Percentiles rank a stretch among this genome's conserved stretches.
Conservation (phyloP, 2,113 vertebrate species). For the Lethenteron reissneri region DNA sequence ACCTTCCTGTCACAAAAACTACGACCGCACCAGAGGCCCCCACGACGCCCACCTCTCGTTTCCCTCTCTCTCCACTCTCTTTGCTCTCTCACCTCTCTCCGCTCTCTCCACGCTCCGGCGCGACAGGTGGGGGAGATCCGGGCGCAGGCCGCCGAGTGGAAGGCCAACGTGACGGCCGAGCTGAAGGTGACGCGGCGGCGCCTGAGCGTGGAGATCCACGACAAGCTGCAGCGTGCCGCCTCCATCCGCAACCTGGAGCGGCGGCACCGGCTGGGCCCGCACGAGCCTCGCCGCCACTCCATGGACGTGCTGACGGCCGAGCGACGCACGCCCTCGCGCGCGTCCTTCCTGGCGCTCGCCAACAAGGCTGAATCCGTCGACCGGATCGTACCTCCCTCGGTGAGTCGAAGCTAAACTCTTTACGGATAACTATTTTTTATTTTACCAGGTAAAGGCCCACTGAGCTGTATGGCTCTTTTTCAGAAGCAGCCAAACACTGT, state of each 20-base stretch:
- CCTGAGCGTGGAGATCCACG: slow-evolving; percentile 86
- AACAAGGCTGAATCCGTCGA: slow-evolving; percentile 3
- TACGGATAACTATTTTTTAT: no score
- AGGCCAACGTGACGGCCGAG: slow-evolving; percentile 81
- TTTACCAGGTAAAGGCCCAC: no score
- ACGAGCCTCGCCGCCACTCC: neutral
- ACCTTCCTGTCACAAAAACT: no score
- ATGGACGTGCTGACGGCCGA: neutral
- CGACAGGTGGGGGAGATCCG: slow-evolving; percentile 76
- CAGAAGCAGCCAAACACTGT: no score
- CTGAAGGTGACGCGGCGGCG: slow-evolving; percentile 88
- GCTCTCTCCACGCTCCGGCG: neutral
- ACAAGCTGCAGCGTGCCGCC: slow-evolving; percentile 81
- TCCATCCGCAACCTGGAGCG: slow-evolving; percentile 30
- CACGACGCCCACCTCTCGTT: rapidly evolving
- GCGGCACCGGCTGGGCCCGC: neutral
- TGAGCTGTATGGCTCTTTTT: no score
- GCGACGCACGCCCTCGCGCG: neutral
- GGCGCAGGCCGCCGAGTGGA: slow-evolving; percentile 88
- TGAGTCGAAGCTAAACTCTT: no score
- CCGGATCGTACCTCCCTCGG: neutral
- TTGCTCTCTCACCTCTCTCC: neutral
- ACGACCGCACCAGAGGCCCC: no score
- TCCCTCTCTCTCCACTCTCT: neutral
- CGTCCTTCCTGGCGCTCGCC: neutral